phyloP scores from a whole-genome alignment of 2,113 vertebrate genomes.

The Lates calcarifer region DNA sequence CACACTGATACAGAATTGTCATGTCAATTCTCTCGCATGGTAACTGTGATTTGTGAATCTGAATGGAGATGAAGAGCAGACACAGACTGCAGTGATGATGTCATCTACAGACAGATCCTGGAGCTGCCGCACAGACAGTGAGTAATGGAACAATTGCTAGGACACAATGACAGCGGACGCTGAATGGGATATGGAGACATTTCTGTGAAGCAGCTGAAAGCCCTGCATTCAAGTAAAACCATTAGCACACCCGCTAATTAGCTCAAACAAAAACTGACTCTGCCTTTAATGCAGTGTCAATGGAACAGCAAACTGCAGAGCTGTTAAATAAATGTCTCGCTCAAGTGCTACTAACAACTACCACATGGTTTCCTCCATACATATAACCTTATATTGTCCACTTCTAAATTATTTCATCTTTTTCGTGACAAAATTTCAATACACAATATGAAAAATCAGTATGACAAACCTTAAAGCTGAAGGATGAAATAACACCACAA shows the following conservation, averaged over 20 bases:
- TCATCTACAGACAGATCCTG: slow-evolving; percentile 1
- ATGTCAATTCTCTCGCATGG: not conserved
- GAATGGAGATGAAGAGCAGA: not conserved
- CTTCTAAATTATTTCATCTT: too few species aligned
- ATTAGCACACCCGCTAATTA: slow-evolving; percentile 32
- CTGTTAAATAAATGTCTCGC: too few species aligned
- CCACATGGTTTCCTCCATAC: not conserved
- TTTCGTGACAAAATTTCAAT: too few species aligned
- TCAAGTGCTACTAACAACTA: too few species aligned
- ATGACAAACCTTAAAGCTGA: too few species aligned
- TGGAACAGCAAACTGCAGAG: not conserved
- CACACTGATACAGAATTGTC: not conserved
- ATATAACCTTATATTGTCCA: not conserved
- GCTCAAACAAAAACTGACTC: not conserved
- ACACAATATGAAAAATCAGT: too few species aligned
- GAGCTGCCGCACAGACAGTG: slow-evolving; percentile 1
- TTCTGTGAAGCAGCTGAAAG: slow-evolving; percentile 3
- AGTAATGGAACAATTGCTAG: slow-evolving; percentile 7
- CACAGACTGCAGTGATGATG: slow-evolving; percentile 1
- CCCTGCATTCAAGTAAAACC: not conserved
- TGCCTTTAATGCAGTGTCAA: not conserved
- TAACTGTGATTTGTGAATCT: not conserved
- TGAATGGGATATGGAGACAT: slow-evolving; percentile 23
- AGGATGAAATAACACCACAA: too few species aligned
- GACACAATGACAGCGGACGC: slow-evolving; percentile 22